These are phyloP conservation scores for Leptobrachium leishanense DNA, from an alignment of 2,113 vertebrate genomes.

Conservation along the genomic window DNA sequence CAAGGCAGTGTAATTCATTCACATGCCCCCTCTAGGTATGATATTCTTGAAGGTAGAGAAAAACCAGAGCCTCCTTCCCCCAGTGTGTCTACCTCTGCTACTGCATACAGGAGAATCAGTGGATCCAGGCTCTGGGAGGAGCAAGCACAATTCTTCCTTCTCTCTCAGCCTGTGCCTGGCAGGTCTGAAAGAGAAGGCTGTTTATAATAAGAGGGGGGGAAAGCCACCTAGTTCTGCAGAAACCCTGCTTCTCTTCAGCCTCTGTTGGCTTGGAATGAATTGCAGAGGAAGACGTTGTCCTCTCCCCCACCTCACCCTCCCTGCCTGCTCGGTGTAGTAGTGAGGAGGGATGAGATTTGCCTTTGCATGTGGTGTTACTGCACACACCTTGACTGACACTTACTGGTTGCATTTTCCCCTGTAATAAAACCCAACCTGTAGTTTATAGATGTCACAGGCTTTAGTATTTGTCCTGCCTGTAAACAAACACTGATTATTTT, in stretches of 20 bases:
- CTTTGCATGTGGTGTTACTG: neutral
- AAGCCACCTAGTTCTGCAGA: constrained; percentile 52
- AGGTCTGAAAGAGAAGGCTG: constrained; percentile 55
- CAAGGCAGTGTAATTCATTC: neutral
- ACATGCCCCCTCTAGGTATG: neutral
- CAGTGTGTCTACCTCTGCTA: constrained; percentile 58
- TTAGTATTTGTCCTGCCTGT: neutral
- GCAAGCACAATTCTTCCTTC: constrained; percentile 62
- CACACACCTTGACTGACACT: constrained; percentile 45
- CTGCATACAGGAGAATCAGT: constrained; percentile 63
- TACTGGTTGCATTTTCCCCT: constrained; percentile 10
- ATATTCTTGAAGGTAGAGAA: neutral
- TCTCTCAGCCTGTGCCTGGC: constrained; percentile 60
- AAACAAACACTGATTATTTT: neutral
- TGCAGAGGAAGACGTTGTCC: neutral
- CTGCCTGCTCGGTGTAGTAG: constrained; percentile 4
- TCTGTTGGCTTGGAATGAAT: neutral
- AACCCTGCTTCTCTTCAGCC: constrained; percentile 49
- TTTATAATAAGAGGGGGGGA: neutral
- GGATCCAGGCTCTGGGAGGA: constrained; percentile 72
- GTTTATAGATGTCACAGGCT: neutral
- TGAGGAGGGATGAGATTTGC: constrained; percentile 22
- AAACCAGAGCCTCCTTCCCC: constrained; percentile 39
- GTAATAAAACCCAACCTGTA: neutral
- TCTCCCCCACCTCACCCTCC: constrained; percentile 11